A percentile compares a stretch with the other conserved stretches of the same genome.
Evolutionary conservation across 2,888 invertebrate genomes (phyloP).

Genomic region (Punctoribates punctum): DNA sequence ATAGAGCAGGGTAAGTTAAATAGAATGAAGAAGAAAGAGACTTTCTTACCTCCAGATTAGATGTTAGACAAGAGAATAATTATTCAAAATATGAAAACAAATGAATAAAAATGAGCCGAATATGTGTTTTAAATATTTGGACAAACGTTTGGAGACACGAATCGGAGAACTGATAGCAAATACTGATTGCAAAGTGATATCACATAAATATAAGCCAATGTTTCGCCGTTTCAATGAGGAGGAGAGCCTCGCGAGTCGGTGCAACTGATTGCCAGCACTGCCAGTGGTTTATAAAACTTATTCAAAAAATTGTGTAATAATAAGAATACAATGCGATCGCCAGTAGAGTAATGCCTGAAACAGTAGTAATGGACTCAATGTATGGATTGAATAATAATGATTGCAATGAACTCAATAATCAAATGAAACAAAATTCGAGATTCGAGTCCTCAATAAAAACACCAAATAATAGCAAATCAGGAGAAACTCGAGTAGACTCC

Average conservation of each 20-base stretch:
- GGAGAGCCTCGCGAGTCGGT: slow-evolving; percentile 13
- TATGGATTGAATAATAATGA: too few species aligned
- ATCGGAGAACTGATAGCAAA: neutral
- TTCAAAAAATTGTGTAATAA: neutral
- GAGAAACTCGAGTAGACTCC: neutral
- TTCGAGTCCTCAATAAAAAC: neutral
- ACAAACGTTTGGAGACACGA: neutral
- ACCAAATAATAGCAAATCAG: neutral
- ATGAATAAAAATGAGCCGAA: too few species aligned
- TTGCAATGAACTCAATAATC: neutral
- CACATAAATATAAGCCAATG: slow-evolving; percentile 15
- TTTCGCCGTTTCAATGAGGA: neutral
- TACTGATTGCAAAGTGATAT: slow-evolving; percentile 2
- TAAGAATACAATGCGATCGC: neutral
- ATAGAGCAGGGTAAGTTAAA: too few species aligned
- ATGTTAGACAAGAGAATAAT: too few species aligned
- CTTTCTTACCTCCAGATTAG: too few species aligned
- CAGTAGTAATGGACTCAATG: too few species aligned
- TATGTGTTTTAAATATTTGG: neutral
- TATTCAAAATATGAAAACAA: too few species aligned
- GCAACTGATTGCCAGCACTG: slow-evolving; percentile 3
- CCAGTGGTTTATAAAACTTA: neutral
- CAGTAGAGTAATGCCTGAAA: neutral
- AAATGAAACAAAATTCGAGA: neutral
- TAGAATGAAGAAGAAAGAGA: too few species aligned